Percentiles rank a stretch among this genome's conserved stretches.
Evolutionary conservation across 2,113 vertebrate species (phyloP).

Genomic region (Vicugna pacos): DNA sequence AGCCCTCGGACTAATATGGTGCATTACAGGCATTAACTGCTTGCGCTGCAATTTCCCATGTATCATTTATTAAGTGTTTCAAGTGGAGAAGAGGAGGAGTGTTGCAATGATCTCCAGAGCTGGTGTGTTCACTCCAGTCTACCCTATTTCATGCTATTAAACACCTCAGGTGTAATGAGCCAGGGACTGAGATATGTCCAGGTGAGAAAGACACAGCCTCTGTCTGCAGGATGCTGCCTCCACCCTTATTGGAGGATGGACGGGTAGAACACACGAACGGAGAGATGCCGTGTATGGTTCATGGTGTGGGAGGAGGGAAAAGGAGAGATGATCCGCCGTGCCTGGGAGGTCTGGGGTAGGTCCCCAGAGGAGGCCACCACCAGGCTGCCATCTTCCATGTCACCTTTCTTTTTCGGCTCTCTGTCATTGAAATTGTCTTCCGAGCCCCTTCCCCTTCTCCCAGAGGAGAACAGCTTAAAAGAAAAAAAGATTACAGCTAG

Average conservation of each 20-base stretch:
- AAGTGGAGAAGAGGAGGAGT: background rate
- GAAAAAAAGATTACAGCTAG: background rate
- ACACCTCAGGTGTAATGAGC: background rate
- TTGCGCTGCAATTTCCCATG: background rate
- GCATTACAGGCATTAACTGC: rapidly evolving
- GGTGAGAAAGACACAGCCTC: background rate
- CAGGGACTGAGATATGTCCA: background rate
- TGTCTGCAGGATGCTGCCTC: background rate
- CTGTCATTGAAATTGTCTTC: background rate
- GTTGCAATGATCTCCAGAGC: background rate
- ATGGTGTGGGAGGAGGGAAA: rapidly evolving
- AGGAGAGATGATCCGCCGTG: too few relatives aligned
- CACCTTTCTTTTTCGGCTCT: background rate
- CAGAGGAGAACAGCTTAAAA: background rate
- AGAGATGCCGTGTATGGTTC: background rate
- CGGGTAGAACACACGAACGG: background rate
- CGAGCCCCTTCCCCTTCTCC: background rate
- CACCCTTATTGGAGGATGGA: background rate
- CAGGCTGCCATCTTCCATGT: background rate
- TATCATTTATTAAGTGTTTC: background rate
- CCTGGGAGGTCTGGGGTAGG: rapidly evolving
- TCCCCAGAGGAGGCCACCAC: background rate
- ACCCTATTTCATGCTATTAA: background rate
- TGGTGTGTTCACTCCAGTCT: background rate
- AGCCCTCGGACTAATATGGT: too few relatives aligned